Evolutionary conservation across 2,113 vertebrate species (phyloP).

Genomic region (Campylorhamphus procurvoides): DNA sequence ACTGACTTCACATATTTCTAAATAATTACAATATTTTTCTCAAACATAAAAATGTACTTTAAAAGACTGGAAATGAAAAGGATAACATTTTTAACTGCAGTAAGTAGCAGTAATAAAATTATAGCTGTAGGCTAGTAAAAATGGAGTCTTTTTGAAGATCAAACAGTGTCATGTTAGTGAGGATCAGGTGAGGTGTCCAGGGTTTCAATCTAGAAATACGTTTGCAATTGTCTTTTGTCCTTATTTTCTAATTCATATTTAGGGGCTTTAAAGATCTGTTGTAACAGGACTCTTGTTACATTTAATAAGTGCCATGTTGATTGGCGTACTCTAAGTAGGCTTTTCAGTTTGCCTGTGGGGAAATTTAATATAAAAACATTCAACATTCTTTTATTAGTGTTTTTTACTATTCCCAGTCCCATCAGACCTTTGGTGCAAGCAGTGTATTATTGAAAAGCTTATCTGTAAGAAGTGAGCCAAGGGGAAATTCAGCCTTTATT

Average conservation of each 20-base stretch:
- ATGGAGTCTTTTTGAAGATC: constrained; percentile 68
- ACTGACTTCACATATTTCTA: neutral
- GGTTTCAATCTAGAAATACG: constrained; percentile 72
- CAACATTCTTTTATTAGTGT: constrained; percentile 87
- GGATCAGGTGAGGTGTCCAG: constrained; percentile 66
- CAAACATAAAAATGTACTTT: neutral
- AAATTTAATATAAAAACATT: constrained; percentile 88
- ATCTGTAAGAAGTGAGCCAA: constrained; percentile 86
- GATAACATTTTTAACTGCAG: constrained; percentile 22
- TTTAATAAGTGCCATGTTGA: constrained; percentile 86
- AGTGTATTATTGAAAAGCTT: constrained; percentile 87
- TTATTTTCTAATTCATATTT: constrained; percentile 82
- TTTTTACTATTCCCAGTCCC: constrained; percentile 88
- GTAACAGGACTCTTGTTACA: constrained; percentile 84
- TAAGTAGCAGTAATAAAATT: constrained; percentile 45
- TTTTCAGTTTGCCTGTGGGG: constrained; percentile 86
- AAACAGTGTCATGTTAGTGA: constrained; percentile 47
- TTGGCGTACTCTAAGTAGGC: constrained; percentile 84
- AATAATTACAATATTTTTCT: constrained; percentile 26
- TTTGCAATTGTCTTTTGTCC: constrained; percentile 78
- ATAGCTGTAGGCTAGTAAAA: constrained; percentile 39
- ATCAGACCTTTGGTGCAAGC: constrained; percentile 85
- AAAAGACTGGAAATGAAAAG: constrained; percentile 31
- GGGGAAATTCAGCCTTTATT: constrained; percentile 86
- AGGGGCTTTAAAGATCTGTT: constrained; percentile 81